phyloP scores from a whole-genome alignment of 2,888 invertebrate genomes.

The Pristionchus exspectatus region DNA sequence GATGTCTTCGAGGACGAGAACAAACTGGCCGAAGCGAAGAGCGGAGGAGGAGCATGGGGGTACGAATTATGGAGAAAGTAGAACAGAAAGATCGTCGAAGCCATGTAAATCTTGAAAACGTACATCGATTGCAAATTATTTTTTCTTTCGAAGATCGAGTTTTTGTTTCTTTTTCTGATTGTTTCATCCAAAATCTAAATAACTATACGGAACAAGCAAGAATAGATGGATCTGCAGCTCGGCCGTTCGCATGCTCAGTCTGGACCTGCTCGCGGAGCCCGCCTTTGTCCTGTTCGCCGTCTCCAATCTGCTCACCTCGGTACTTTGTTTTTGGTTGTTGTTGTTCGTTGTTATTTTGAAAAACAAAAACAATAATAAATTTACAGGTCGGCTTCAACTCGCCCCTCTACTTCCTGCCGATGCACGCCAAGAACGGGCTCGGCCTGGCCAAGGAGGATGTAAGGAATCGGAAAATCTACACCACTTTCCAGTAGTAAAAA shows the following conservation, averaged over 20 bases:
- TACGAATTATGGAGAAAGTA: not conserved
- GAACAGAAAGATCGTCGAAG: not conserved
- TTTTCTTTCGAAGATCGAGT: no score
- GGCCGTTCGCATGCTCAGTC: slow-evolving; percentile 86
- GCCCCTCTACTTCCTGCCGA: slow-evolving; percentile 87
- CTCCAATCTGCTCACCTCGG: slow-evolving; percentile 94
- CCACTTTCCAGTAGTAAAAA: no score
- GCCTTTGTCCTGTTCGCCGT: slow-evolving; percentile 92
- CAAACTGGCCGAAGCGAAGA: not conserved
- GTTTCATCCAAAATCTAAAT: no score
- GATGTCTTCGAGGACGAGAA: slow-evolving; percentile 57
- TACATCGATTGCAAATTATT: no score
- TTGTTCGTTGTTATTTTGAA: no score
- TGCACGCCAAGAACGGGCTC: slow-evolving; percentile 67
- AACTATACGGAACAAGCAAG: not conserved
- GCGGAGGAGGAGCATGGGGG: not conserved
- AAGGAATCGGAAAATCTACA: not conserved
- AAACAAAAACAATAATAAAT: no score
- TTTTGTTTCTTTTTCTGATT: no score
- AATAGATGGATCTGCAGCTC: slow-evolving; percentile 63
- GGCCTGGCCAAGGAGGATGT: slow-evolving; percentile 54
- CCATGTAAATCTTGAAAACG: no score
- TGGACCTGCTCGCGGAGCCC: slow-evolving; percentile 89
- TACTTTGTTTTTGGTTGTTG: not conserved
- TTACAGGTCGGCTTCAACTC: slow-evolving; percentile 89